Conservation (phyloP, 2,113 vertebrate species). For the Orientallactaga bullata region DNA sequence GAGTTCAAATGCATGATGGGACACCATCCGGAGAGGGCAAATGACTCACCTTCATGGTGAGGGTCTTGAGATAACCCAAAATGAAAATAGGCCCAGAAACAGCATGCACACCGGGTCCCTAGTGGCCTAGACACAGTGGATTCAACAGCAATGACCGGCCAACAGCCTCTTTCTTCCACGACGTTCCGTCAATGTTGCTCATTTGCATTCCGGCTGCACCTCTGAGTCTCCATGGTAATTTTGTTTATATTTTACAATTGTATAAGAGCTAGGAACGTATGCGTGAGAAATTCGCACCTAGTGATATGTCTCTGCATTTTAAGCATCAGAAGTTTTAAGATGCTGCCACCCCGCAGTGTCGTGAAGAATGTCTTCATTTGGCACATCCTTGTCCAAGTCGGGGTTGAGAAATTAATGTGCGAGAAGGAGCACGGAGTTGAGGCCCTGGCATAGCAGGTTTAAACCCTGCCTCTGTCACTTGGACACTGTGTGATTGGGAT, state of each 20-base stretch:
- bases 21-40: neutral
- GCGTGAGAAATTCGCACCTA: neutral
- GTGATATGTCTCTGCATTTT: neutral
- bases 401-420: neutral
- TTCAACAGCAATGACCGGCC: neutral
- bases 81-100: neutral
- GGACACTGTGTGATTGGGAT: neutral
- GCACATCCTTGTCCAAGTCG: neutral
- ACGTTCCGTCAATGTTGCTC: neutral
- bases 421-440: neutral
- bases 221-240: constrained; percentile 9
- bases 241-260: neutral
- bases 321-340: constrained; percentile 18
- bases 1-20: accelerated
- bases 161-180: neutral
- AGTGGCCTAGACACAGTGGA: neutral
- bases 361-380: neutral
- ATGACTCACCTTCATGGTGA: neutral
- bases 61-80: neutral
- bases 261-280: neutral
- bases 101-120: neutral
- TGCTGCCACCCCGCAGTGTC: neutral
- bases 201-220: neutral
- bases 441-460: neutral
- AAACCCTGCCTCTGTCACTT: neutral